A percentile compares a stretch with the other conserved stretches of the same genome.
Evolutionary conservation across 2,797 vertebrate species (phyloP).

Genomic region (Agapornis canus): DNA sequence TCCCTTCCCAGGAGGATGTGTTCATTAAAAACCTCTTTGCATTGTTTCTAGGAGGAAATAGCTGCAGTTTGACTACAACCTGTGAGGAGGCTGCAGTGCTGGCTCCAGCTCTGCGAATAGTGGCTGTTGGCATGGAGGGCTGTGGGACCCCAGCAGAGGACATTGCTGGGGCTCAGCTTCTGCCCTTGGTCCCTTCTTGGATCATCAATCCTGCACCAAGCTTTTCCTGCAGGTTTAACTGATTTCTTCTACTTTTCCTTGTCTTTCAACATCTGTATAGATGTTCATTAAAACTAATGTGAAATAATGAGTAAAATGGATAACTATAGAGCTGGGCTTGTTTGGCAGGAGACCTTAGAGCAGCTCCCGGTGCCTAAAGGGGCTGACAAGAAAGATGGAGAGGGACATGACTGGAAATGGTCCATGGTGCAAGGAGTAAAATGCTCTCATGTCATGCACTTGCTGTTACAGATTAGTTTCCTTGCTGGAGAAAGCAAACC

Average conservation of each 20-base stretch:
- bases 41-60: neutral
- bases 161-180: neutral
- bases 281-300: neutral
- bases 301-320: neutral
- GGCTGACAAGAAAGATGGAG: neutral
- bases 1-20: neutral
- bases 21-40: neutral
- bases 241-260: neutral
- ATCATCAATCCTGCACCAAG: neutral
- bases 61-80: neutral
- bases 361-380: neutral
- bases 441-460: fast-evolving
- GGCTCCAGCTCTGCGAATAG: neutral
- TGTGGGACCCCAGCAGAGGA: fast-evolving
- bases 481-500: neutral
- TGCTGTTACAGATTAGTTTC: neutral
- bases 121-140: fast-evolving
- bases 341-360: neutral
- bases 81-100: neutral
- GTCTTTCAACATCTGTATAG: neutral
- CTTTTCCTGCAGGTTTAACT: neutral
- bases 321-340: neutral
- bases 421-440: neutral
- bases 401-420: neutral
- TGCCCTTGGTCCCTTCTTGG: neutral